phyloP scores from a whole-genome alignment of 1,140 invertebrate species.

The Drusus annulatus region DNA sequence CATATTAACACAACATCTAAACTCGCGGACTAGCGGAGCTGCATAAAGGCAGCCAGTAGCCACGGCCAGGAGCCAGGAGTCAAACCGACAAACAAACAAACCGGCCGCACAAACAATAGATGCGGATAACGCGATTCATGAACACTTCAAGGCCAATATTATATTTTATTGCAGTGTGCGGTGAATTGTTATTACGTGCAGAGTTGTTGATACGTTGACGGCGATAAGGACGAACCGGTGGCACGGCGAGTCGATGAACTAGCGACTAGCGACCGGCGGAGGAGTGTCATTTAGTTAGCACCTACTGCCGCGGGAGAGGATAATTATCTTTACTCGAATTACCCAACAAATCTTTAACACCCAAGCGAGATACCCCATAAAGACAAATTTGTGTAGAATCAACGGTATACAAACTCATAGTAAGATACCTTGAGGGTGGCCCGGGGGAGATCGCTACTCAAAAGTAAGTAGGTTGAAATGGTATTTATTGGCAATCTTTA shows the following conservation, averaged over 20 bases:
- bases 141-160: slow-evolving; percentile 9
- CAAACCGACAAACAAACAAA: not conserved
- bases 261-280: no score
- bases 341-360: no score
- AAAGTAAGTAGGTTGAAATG: no score
- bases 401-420: no score
- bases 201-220: not conserved
- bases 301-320: no score
- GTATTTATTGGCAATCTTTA: no score
- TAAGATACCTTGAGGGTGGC: no score
- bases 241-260: not conserved
- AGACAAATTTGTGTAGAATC: no score
- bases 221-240: not conserved
- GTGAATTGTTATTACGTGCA: not conserved
- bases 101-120: not conserved
- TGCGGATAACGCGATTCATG: not conserved
- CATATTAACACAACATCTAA: not conserved
- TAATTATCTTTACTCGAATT: no score
- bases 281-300: no score
- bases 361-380: no score
- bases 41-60: not conserved
- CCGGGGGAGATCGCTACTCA: no score
- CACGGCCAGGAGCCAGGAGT: not conserved
- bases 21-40: not conserved
- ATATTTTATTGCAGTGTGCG: not conserved